phyloP scores from a whole-genome alignment of 2,888 invertebrate genomes.

The Lasioglossum oenotherae region DNA sequence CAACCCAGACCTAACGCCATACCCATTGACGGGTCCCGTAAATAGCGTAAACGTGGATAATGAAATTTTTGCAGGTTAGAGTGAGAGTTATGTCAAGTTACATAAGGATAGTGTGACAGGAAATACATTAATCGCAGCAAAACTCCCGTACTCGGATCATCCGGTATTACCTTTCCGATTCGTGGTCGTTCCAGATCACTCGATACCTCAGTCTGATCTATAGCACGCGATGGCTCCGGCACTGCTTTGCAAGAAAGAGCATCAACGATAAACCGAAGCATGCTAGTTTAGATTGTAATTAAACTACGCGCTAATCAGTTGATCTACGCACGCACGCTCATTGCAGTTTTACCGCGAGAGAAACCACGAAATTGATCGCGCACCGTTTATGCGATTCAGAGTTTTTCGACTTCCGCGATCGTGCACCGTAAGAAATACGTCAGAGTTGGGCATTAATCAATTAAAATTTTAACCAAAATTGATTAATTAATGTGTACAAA shows the following conservation, averaged over 20 bases:
- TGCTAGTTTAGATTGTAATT: background rate
- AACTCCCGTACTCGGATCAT: background rate
- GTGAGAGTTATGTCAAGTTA: background rate
- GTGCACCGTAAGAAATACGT: background rate
- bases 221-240: constrained; percentile 19
- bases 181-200: constrained; percentile 1
- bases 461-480: too few relatives aligned
- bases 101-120: background rate
- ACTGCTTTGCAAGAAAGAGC: background rate
- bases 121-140: background rate
- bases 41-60: too few relatives aligned
- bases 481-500: too few relatives aligned
- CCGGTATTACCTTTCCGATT: constrained; percentile 3
- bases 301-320: background rate
- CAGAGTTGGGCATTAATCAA: too few relatives aligned
- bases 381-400: background rate
- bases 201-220: background rate
- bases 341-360: background rate
- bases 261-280: background rate
- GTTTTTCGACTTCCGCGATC: background rate
- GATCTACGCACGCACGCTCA: background rate
- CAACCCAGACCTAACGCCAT: too few relatives aligned
- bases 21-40: too few relatives aligned
- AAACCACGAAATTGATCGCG: constrained; percentile 29
- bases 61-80: too few relatives aligned